Evolutionary conservation across 2,113 vertebrate species (phyloP).

Genomic region (Syngnathus typhle): DNA sequence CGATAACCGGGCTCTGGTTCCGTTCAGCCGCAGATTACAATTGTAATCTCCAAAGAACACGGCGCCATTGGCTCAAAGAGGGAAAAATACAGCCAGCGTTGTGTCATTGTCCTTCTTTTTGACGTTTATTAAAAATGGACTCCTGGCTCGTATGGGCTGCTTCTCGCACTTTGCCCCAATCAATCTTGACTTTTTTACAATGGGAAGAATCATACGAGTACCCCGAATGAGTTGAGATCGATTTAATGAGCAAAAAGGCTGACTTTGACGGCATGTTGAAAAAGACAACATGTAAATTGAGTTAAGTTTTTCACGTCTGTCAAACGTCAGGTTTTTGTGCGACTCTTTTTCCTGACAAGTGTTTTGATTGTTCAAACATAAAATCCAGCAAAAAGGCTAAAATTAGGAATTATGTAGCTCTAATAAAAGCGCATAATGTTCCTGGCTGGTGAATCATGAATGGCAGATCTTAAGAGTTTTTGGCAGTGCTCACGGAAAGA

Average conservation of each 20-base stretch:
- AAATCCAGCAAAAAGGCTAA: not conserved
- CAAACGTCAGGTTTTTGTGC: not conserved
- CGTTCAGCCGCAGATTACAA: conserved; percentile 52
- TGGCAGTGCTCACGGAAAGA: conserved; percentile 9
- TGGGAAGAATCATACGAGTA: not conserved
- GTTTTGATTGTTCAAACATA: not conserved
- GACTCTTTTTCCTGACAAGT: not conserved
- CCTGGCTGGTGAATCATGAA: not conserved
- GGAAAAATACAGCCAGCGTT: conserved; percentile 33
- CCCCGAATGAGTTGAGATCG: no score
- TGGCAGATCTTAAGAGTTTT: conserved; percentile 5
- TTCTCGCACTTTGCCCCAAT: not conserved
- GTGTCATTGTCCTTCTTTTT: conserved; percentile 31
- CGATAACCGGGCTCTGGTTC: conserved; percentile 57
- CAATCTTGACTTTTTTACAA: not conserved
- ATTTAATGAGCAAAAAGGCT: no score
- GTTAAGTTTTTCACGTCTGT: not conserved
- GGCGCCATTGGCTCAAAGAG: conserved; percentile 50
- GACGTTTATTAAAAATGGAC: not conserved
- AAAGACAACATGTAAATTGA: not conserved
- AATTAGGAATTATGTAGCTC: not conserved
- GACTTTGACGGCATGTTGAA: no score
- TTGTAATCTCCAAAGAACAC: conserved; percentile 52
- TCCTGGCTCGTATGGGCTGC: not conserved
- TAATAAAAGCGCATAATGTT: not conserved